Evolutionary conservation across 2,888 invertebrate species (phyloP), one percentile per base, ranked within the genome.

Genomic region (Pachymerium ferrugineum): DNA sequence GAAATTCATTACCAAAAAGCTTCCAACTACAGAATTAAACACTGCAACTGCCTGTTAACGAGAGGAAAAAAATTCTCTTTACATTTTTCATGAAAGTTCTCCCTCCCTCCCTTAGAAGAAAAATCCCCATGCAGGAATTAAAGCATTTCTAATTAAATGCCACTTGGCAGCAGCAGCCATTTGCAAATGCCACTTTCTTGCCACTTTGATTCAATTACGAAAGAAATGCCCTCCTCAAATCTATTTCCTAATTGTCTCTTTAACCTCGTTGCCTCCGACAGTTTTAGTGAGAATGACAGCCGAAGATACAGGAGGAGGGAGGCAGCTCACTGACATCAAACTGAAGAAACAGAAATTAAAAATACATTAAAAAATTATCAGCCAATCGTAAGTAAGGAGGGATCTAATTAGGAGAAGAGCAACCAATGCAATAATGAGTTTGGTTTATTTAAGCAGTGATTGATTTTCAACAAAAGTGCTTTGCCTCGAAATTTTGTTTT

Each of bases 281-380:
- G 86, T 83, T 79, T 85, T 84, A 1, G 87, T 87, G 62, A 87
- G 80, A 75, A 87, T 86, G 14, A 87, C 86, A 76, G 87, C 87
- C 74, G 86, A 86, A 1, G 87, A 87, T 3, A 87, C 87, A 4
- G 87, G 87, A 14, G 87, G 87, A 3, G 87, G 87, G 86, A 87
- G 86, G 78, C 86, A 86, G 42, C 85, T 84, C 6, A 86, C 85
- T 2, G 85, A 85, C 68, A 85, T 79, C 70, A 86, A 80, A 30
- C 86, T 86, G 77, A 70, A 79, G 79, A 73, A n/a, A 12, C 16
- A 25, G 2, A 70, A 12, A 67, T 14, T 19, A 25, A 47, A 62
- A 28, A 62, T 14, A 62, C 16, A 47, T n/a, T 47, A 25, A 28
- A 70, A 31, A 19, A 69, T 69, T 14, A 62, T 62, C n/a, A 62